Conservation (phyloP, 2,113 vertebrate genomes). For the Brachypodius melanocephalos region DNA sequence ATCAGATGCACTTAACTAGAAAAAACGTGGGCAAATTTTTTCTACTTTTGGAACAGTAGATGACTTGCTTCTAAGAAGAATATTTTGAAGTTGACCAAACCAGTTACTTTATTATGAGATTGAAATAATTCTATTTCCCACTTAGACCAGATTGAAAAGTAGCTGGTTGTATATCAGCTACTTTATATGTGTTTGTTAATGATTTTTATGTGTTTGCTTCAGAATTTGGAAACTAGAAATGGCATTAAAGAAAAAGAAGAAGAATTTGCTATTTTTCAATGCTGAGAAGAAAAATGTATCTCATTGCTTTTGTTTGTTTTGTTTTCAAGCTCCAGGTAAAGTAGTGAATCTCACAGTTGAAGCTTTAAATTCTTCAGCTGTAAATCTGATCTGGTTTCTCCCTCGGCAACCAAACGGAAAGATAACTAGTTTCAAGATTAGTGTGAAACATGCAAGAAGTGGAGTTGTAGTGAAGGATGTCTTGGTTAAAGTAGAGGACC, state of each 20-base stretch:
- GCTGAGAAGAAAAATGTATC: not conserved
- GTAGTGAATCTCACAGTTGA: constrained; percentile 92
- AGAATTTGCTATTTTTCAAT: not conserved
- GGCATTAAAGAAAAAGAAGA: not conserved
- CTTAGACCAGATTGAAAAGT: not conserved
- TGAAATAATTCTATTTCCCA: not conserved
- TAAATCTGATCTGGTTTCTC: constrained; percentile 91
- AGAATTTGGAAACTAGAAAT: not conserved
- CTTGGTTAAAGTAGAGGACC: constrained; percentile 88
- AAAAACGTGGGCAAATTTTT: not conserved
- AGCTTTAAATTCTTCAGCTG: constrained; percentile 86
- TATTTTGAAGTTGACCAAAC: not conserved
- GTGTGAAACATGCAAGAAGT: constrained; percentile 90
- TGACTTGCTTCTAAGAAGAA: not conserved
- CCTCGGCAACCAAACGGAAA: constrained; percentile 92
- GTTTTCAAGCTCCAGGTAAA: constrained; percentile 86
- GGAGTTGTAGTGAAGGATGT: constrained; percentile 82
- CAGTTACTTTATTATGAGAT: not conserved
- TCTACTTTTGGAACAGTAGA: not conserved
- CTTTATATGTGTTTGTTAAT: not conserved
- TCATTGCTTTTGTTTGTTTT: constrained; percentile 36
- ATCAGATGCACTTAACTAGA: not conserved
- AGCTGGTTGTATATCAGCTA: not conserved
- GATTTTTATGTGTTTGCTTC: not conserved
- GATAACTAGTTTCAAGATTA: constrained; percentile 93